Evolutionary conservation across 2,888 invertebrate species (phyloP).

Genomic region (Sussaba pulchella): DNA sequence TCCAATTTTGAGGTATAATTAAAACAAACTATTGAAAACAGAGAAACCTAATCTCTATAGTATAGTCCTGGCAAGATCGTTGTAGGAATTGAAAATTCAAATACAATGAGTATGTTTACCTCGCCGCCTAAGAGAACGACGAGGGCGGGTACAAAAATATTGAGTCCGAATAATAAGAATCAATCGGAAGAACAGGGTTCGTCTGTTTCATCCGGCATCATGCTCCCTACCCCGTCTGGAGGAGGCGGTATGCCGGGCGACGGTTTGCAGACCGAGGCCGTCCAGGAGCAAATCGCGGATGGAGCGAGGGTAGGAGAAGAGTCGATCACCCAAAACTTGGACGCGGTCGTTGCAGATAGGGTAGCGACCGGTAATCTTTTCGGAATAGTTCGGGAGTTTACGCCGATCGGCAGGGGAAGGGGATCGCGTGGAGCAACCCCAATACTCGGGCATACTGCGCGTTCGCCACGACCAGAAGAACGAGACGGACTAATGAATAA

Average conservation of each 20-base stretch:
- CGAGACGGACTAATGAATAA: neutral
- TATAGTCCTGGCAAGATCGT: no score
- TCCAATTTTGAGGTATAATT: no score
- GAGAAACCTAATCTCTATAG: no score
- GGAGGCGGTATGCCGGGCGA: neutral
- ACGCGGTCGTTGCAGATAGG: neutral
- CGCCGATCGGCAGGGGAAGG: conserved; percentile 42
- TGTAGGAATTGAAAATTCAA: no score
- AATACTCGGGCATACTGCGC: neutral
- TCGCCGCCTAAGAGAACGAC: no score
- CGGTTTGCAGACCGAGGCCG: neutral
- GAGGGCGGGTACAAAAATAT: no score
- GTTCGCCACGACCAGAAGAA: neutral
- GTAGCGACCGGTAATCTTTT: neutral
- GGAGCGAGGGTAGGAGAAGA: neutral
- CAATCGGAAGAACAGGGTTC: neutral
- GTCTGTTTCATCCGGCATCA: conserved; percentile 1
- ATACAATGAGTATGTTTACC: no score
- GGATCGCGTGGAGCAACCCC: conserved; percentile 31
- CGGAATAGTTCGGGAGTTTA: neutral
- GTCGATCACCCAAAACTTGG: no score
- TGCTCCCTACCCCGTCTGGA: neutral
- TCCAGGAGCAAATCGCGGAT: neutral
- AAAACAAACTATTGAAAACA: no score
- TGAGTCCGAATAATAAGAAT: no score